A percentile compares a stretch with the other conserved stretches of the same genome.
Evolutionary conservation across 2,113 vertebrate species (phyloP).

Genomic region (Montifringilla adamsi): DNA sequence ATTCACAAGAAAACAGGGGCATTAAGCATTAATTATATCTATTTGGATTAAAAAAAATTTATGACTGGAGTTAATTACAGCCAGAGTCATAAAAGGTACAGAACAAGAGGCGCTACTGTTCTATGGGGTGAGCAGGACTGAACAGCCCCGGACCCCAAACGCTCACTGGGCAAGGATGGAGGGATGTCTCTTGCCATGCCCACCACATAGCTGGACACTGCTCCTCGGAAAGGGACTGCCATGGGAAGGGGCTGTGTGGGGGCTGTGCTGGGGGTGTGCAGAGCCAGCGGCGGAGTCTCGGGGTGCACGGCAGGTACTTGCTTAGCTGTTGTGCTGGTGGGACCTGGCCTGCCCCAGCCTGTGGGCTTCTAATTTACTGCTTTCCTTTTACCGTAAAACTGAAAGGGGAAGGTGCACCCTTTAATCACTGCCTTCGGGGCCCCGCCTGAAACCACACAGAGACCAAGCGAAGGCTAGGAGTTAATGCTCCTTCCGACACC

Average conservation of each 20-base stretch:
- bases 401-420: slow-evolving; percentile 72
- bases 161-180: neutral
- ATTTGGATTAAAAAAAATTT: slow-evolving; percentile 73
- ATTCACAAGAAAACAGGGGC: slow-evolving; percentile 69
- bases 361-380: slow-evolving; percentile 71
- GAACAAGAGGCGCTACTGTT: slow-evolving; percentile 57
- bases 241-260: neutral
- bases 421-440: slow-evolving; percentile 71
- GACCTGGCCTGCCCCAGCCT: slow-evolving; percentile 55
- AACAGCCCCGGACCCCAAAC: accelerated
- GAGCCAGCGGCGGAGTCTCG: accelerated
- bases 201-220: accelerated
- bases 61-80: slow-evolving; percentile 77
- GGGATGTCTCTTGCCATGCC: neutral
- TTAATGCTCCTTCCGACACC: slow-evolving; percentile 77
- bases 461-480: slow-evolving; percentile 61
- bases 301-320: neutral
- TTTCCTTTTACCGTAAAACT: slow-evolving; percentile 75
- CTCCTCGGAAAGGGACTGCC: neutral
- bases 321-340: neutral
- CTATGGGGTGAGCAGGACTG: accelerated
- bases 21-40: slow-evolving; percentile 79
- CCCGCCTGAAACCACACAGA: slow-evolving; percentile 71
- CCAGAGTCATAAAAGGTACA: slow-evolving; percentile 72
- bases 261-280: neutral